Evolutionary conservation across 2,888 invertebrate genomes (phyloP), one percentile per base, ranked within the genome.

Genomic region (Lochmaea crataegi): DNA sequence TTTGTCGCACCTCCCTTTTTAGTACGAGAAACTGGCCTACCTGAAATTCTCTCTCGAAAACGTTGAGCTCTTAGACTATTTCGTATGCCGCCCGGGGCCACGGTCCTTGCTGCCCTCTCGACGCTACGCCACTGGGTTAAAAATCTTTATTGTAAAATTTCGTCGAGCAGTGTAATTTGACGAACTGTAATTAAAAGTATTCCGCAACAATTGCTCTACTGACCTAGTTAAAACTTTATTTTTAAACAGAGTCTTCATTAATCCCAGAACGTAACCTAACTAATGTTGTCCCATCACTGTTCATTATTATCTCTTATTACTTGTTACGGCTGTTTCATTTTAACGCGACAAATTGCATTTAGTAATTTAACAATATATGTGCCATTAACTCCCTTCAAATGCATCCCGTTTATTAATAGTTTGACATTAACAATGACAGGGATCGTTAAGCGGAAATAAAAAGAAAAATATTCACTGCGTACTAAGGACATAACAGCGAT

Each of bases 391-490:
- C 0, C 14, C 45, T n/a, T 48, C 48, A 45, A 48, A 48, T 48
- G n/a, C 48, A 48, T 48, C 14, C 6, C 48, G 48, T 48, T 48
- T 48, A 48, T 57, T 57, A 26, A 57, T 57, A 57, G 26, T 57
- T 57, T 57, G 57, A 57, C 57, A 57, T 57, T 57, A 26, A 26
- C 26, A 57, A 57, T 57, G 57, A 11, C 22, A 22, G 7, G 57
- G 11, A 57, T 57, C 57, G 11, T 57, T 57, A 57, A 4, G 22
- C 26, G 26, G 57, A 57, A 26, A 22, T 57, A 12, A 57, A 57
- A 57, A 57, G 26, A 26, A 26, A 26, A 26, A 57, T 26, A 14
- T 14, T 57, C 26, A 14, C 48, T n/a, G 48, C n/a, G 14, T 48
- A 48, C n/a, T 48, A 48, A 48, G 45, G n/a, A 48, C n/a, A 48